Base-by-base conservation (phyloP, 2,888 invertebrate species). In the Thumatha senex region DNA sequence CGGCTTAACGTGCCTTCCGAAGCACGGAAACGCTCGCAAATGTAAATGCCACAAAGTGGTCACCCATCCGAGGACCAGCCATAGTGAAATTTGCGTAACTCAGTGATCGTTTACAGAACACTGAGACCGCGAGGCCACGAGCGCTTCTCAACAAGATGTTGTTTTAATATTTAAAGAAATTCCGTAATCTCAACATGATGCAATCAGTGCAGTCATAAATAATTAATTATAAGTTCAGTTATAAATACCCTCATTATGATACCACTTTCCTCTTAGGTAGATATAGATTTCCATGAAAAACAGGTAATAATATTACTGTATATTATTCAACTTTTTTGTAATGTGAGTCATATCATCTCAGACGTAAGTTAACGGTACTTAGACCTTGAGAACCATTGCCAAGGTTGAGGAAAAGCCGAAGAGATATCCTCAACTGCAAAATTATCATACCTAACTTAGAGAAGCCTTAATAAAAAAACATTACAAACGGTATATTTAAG, bases 401-500 rank as follows among this genome's bases (percentile, higher is more conserved):
- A 67, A 67, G 65, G 67, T 62, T 56, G 47, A 62, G 64, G 64
- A 57, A 64, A 66, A 66, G 54, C 11, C 62, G 35, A 34, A 39
- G 40, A 49, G 30, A 15, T 46, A 38, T 31, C 8, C 15, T 38
- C 18, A 11, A 36, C 13, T 24, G 18, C 18, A 24, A 11, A 8
- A 11, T 48, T 18, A 48, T 30, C 18, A 24, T 24, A 24, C 18
- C 18, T 39, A 39, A 31, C n/a, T 13, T 29, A 36, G 10, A 40
- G 13, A 36, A 48, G n/a, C 14, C 9, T 18, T 30, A 15, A 35
- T 13, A 34, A 29, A 35, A 33, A 44, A 34, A 44, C 24, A 35
- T 0, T 2, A 29, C 24, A 0, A 36, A 48, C 48, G 34, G 48
- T 36, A 48, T 1, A 29, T n/a, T 15, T 29, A 35, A 35, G 13